Evolutionary conservation across 2,888 invertebrate species (phyloP).

Genomic region (Stegana nigrithorax): DNA sequence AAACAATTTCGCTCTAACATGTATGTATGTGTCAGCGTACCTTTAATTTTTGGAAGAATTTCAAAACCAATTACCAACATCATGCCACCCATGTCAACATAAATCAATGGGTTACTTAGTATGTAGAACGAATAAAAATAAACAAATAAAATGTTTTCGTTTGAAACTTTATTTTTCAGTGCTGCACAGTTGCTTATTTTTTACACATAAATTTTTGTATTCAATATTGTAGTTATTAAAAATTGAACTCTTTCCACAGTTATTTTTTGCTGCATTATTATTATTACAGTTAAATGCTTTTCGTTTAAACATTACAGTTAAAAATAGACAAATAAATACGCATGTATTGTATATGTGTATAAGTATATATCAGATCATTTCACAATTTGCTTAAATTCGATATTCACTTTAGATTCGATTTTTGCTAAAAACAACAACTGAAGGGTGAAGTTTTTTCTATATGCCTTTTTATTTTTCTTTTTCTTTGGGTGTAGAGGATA

Average conservation of each 20-base stretch:
- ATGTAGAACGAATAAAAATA: neutral
- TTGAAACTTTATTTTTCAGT: conserved; percentile 36
- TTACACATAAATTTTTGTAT: neutral
- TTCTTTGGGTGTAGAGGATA: neutral
- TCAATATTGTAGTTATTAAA: neutral
- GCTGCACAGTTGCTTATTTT: conserved; percentile 30
- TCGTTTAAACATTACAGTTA: neutral
- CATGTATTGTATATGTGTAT: conserved; percentile 1
- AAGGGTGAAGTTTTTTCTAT: neutral
- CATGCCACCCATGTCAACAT: too few species aligned
- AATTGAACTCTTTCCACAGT: conserved; percentile 11
- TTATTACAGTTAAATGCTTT: neutral
- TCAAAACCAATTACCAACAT: too few species aligned
- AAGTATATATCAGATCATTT: conserved; percentile 6
- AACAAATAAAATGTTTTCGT: neutral
- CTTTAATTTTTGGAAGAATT: too few species aligned
- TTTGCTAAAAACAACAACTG: too few species aligned
- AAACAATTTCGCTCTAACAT: neutral
- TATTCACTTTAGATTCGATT: conserved; percentile 4
- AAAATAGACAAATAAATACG: conserved; percentile 9
- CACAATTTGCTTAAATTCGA: conserved; percentile 13
- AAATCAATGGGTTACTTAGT: too few species aligned
- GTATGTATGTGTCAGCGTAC: neutral
- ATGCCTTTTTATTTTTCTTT: neutral
- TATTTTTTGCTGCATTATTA: neutral